Conservation (phyloP, 2,888 invertebrate genomes). For the Caenorhabditis angaria region DNA sequence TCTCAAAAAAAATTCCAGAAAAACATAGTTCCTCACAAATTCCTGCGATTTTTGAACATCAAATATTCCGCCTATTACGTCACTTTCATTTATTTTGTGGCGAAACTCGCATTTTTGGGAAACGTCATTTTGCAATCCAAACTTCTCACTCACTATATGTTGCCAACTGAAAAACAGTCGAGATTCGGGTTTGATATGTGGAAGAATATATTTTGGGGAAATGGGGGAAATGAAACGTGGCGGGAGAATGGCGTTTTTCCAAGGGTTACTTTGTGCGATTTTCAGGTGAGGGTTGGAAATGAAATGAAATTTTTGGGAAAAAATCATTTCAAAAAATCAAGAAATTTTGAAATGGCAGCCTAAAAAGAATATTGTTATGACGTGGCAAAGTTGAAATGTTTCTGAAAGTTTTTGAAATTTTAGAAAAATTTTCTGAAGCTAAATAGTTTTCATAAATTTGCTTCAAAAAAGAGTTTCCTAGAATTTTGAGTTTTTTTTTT, state of each 20-base stretch:
- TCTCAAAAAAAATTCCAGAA: constrained; percentile 49
- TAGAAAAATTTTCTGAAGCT: no score
- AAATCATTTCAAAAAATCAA: no score
- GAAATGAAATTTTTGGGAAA: neutral
- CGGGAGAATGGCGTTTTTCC: constrained; percentile 69
- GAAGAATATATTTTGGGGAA: neutral
- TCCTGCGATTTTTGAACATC: constrained; percentile 61
- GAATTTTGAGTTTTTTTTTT: no score
- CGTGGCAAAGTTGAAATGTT: no score
- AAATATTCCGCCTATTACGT: constrained; percentile 65
- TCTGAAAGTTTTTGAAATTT: no score
- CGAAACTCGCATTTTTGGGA: constrained; percentile 61
- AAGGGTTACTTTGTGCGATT: constrained; percentile 71
- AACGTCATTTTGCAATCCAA: constrained; percentile 58
- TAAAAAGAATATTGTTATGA: no score
- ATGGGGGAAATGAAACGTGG: constrained; percentile 65
- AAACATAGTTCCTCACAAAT: constrained; percentile 60
- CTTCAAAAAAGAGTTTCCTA: no score
- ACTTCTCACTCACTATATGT: constrained; percentile 56
- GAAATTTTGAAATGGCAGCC: no score
- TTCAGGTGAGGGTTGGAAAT: constrained; percentile 53
- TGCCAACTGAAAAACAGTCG: constrained; percentile 37
- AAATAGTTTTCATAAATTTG: no score
- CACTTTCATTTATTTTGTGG: constrained; percentile 63
- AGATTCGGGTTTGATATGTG: constrained; percentile 58